These are phyloP conservation scores for Crotalus viridis DNA, from an alignment of 2,113 vertebrate genomes.

Conservation along the genomic window DNA sequence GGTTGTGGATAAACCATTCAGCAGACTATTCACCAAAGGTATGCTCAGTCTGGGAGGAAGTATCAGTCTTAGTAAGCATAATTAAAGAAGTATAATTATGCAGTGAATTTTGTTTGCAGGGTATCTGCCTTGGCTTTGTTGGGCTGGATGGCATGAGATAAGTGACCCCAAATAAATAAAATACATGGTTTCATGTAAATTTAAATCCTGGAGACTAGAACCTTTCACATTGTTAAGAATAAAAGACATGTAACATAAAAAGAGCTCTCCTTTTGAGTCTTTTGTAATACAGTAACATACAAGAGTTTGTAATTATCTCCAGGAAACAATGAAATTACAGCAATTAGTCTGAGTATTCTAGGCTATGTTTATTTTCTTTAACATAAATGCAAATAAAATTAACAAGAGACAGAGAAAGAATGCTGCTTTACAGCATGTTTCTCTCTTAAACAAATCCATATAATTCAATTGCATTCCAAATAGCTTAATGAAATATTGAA, in stretches of 20 bases:
- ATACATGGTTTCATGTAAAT: background rate
- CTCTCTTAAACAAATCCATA: background rate
- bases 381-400: background rate
- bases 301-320: slow-evolving; percentile 34
- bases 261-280: background rate
- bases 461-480: background rate
- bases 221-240: background rate
- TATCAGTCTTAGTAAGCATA: background rate
- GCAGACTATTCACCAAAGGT: background rate
- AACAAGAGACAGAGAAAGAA: background rate
- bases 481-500: slow-evolving; percentile 11
- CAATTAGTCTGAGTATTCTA: background rate
- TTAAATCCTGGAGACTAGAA: background rate
- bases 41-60: background rate
- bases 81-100: background rate
- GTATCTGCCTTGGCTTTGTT: background rate
- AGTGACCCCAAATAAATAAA: background rate
- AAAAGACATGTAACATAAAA: slow-evolving; percentile 2
- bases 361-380: background rate
- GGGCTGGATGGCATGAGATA: background rate
- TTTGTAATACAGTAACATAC: slow-evolving; percentile 20
- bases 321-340: background rate
- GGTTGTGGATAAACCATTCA: background rate
- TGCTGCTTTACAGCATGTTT: background rate
- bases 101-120: background rate